A percentile compares a stretch with the other conserved stretches of the same genome.
phyloP scores from a whole-genome alignment of 2,797 vertebrate species.

The Tenualosa thibaudeaui region DNA sequence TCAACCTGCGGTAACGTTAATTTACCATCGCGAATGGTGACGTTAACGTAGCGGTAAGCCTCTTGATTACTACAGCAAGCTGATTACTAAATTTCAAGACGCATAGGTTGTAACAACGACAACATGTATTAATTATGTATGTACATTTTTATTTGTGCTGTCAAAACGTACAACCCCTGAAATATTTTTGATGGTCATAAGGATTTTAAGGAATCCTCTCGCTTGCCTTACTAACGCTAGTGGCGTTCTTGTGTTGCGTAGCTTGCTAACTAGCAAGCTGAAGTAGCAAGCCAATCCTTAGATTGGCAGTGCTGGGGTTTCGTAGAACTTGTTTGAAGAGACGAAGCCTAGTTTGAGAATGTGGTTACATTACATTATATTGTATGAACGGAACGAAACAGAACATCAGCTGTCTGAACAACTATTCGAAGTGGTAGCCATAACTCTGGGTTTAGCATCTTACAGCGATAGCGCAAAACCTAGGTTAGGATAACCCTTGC shows the following conservation, averaged over 20 bases:
- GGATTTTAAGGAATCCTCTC: too few species aligned
- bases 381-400: neutral
- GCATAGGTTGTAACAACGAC: neutral
- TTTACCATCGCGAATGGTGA: neutral
- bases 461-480: neutral
- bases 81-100: neutral
- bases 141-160: too few species aligned
- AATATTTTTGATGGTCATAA: too few species aligned
- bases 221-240: too few species aligned
- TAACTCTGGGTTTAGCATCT: neutral
- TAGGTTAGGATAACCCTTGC: neutral
- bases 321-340: neutral
- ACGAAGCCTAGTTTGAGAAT: too few species aligned
- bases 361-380: neutral
- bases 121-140: neutral
- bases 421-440: neutral
- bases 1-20: neutral
- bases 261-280: neutral
- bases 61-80: neutral
- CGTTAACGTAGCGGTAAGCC: neutral
- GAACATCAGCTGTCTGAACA: neutral
- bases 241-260: conserved; percentile 14
- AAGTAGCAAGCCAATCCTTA: neutral
- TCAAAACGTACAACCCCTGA: too few species aligned
- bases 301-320: neutral